Conservation (phyloP, 2,888 invertebrate genomes). For the Mythimna impura region DNA sequence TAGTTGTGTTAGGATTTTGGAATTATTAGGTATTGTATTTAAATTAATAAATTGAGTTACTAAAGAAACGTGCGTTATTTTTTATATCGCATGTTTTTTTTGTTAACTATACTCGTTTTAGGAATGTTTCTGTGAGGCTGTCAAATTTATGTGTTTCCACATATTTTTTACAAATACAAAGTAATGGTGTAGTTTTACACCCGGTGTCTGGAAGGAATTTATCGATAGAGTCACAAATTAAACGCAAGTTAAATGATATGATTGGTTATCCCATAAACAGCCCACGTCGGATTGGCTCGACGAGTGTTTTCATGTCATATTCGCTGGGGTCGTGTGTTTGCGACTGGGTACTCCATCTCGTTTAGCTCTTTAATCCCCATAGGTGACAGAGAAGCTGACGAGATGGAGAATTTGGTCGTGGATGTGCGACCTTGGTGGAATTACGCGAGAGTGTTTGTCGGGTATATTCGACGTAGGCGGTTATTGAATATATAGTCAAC, state of each 20-base stretch:
- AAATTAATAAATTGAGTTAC: constrained; percentile 38
- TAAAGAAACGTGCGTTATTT: constrained; percentile 15
- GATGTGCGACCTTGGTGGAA: no score
- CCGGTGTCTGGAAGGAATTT: background rate
- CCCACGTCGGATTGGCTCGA: no score
- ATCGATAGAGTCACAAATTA: background rate
- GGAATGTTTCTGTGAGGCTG: constrained; percentile 47
- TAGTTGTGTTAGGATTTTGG: constrained; percentile 75
- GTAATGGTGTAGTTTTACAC: background rate
- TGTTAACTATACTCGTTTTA: background rate
- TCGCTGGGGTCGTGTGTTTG: no score
- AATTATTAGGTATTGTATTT: constrained; percentile 67
- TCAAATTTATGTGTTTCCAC: constrained; percentile 49
- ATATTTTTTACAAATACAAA: constrained; percentile 20
- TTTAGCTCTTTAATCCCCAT: no score
- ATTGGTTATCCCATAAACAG: background rate
- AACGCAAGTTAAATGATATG: background rate
- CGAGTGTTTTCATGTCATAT: no score
- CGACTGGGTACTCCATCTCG: no score
- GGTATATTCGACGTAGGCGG: no score
- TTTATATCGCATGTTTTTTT: constrained; percentile 15
- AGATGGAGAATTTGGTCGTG: no score
- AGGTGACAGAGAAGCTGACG: no score
- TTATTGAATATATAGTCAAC: no score
- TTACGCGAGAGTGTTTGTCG: no score